Conservation (phyloP, 2,888 invertebrate genomes). For the Lasioglossum malachurum region DNA sequence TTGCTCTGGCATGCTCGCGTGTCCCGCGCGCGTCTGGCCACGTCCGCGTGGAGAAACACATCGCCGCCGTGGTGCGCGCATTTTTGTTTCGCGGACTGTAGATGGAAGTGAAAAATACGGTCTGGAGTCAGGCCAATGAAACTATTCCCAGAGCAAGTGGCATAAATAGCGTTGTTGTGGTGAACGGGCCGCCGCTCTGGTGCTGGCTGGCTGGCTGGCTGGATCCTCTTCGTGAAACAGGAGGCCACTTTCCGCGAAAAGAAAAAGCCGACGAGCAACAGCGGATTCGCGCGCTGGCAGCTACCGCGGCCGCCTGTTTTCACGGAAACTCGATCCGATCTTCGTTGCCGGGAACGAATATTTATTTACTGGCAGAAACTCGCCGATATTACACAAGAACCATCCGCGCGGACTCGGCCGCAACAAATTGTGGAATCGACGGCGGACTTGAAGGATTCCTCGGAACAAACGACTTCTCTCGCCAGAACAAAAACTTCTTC, state of each 20-base stretch:
- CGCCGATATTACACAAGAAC: neutral
- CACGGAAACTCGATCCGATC: constrained; percentile 26
- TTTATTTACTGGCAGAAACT: constrained; percentile 10
- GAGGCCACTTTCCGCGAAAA: constrained; percentile 32
- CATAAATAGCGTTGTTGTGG: constrained; percentile 71
- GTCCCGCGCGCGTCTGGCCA: constrained; percentile 16
- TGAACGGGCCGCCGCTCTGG: constrained; percentile 18
- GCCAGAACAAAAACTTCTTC: neutral
- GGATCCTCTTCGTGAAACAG: constrained; percentile 34
- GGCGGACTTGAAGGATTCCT: neutral
- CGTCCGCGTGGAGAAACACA: constrained; percentile 9
- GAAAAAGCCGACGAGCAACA: constrained; percentile 11
- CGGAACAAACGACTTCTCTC: neutral
- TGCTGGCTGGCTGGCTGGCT: neutral
- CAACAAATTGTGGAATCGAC: neutral
- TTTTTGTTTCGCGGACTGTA: constrained; percentile 46
- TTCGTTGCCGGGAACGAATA: neutral
- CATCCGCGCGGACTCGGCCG: too few species aligned
- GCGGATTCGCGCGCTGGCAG: neutral
- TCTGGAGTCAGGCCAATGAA: constrained; percentile 68
- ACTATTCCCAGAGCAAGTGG: constrained; percentile 69
- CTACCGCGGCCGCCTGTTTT: neutral
- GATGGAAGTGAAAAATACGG: constrained; percentile 61
- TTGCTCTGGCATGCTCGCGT: constrained; percentile 2
- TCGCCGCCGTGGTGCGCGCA: constrained; percentile 8